Evolutionary conservation across 2,797 vertebrate genomes (phyloP).

Genomic region (Podarcis lilfordi): DNA sequence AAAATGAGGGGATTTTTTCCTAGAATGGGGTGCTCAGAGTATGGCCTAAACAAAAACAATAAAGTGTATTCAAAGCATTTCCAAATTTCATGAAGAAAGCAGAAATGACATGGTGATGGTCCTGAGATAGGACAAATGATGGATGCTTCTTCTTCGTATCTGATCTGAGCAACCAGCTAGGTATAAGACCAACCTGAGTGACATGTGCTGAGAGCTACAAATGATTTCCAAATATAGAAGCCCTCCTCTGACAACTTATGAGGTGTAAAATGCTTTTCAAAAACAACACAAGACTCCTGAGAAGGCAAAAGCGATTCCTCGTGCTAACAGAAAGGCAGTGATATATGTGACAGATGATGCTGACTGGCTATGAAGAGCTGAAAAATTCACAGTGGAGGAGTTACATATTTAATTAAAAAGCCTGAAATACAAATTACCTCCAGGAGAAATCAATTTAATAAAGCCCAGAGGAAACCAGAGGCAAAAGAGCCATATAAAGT

Average conservation of each 20-base stretch:
- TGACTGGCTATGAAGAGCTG: background rate
- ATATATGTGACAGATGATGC: constrained; percentile 29
- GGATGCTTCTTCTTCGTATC: background rate
- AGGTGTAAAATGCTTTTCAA: background rate
- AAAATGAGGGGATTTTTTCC: background rate
- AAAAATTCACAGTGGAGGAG: constrained; percentile 6
- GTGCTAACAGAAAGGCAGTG: background rate
- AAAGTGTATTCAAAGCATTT: background rate
- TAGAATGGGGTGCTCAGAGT: background rate
- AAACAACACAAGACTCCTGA: background rate
- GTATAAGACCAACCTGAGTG: background rate
- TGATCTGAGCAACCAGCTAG: constrained; percentile 17
- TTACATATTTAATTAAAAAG: constrained; percentile 31
- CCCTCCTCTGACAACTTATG: constrained; percentile 8
- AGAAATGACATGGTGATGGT: background rate
- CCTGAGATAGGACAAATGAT: background rate
- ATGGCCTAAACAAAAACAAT: background rate
- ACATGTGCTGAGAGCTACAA: background rate
- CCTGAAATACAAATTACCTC: constrained; percentile 28
- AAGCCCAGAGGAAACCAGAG: constrained; percentile 5
- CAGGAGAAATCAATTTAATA: constrained; percentile 26
- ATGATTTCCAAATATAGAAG: background rate
- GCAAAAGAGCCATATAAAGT: background rate
- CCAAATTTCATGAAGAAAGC: background rate
- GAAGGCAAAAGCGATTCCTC: background rate